Evolutionary conservation across 2,888 invertebrate genomes (phyloP).

Genomic region (Gastrophysa polygoni): DNA sequence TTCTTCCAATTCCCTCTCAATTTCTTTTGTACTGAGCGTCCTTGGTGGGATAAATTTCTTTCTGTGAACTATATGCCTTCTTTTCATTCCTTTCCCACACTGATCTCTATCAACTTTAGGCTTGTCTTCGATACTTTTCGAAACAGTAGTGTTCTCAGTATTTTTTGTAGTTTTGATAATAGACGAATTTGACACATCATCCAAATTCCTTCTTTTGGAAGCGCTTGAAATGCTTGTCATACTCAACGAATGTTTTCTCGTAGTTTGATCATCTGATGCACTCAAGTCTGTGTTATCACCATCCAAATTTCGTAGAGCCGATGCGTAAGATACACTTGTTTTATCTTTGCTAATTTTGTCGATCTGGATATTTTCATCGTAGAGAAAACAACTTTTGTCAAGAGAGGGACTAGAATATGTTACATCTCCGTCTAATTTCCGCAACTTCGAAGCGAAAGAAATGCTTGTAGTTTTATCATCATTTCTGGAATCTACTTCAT

Average conservation of each 20-base stretch:
- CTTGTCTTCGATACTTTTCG: not conserved
- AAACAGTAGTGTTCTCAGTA: not conserved
- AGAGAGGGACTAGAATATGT: not conserved
- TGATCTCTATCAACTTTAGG: not conserved
- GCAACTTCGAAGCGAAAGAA: slow-evolving; percentile 20
- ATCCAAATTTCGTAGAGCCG: not conserved
- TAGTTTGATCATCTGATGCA: not conserved
- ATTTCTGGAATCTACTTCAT: not conserved
- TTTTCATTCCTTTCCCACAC: not conserved
- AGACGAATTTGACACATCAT: not conserved
- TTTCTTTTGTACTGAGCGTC: slow-evolving; percentile 46
- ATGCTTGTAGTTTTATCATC: slow-evolving; percentile 14
- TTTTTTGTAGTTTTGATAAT: not conserved
- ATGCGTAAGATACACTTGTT: not conserved
- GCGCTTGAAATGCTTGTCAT: slow-evolving; percentile 30
- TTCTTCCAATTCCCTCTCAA: slow-evolving; percentile 45
- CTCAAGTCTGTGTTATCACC: not conserved
- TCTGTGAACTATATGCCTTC: not conserved
- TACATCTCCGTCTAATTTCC: slow-evolving; percentile 27
- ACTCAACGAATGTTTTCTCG: not conserved
- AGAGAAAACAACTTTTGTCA: not conserved
- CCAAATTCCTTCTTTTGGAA: slow-evolving; percentile 7
- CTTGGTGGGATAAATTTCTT: slow-evolving; percentile 40
- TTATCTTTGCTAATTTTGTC: not conserved
- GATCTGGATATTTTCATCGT: not conserved